Evolutionary conservation across 2,888 invertebrate genomes (phyloP).

Genomic region (Malthinus seriepunctatus): DNA sequence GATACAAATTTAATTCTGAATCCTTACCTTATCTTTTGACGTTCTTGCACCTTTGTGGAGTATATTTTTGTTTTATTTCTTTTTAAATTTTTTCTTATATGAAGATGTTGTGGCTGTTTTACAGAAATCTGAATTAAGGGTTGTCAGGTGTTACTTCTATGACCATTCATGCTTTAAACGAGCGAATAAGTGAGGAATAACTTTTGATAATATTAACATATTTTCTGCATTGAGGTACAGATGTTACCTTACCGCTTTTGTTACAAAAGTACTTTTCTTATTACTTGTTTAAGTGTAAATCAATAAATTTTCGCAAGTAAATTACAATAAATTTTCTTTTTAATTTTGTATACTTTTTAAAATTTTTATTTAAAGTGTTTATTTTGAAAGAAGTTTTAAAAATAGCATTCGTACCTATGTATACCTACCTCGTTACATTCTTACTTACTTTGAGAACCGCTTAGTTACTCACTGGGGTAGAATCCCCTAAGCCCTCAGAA

Average conservation of each 20-base stretch:
- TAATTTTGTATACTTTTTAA: neutral
- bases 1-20: conserved; percentile 42
- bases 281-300: conserved; percentile 12
- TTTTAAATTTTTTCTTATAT: conserved; percentile 24
- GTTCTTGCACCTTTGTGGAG: conserved; percentile 38
- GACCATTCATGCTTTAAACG: conserved; percentile 43
- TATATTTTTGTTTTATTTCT: conserved; percentile 32
- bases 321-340: too few relatives aligned
- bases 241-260: conserved; percentile 33
- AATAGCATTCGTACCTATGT: neutral
- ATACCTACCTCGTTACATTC: conserved; percentile 19
- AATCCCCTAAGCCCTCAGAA: conserved; percentile 46
- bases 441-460: conserved; percentile 26
- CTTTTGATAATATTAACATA: conserved; percentile 48
- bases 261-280: conserved; percentile 14
- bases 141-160: conserved; percentile 46
- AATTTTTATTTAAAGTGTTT: conserved; percentile 8
- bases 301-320: conserved; percentile 8
- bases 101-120: conserved; percentile 18
- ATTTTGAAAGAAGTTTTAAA: neutral
- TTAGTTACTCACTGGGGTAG: conserved; percentile 43
- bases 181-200: conserved; percentile 43
- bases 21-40: conserved; percentile 42
- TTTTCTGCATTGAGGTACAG: conserved; percentile 42
- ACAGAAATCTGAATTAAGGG: conserved; percentile 41